These are phyloP conservation scores for Germaria angustata DNA, from an alignment of 2,888 invertebrate genomes.

Conservation along the genomic window DNA sequence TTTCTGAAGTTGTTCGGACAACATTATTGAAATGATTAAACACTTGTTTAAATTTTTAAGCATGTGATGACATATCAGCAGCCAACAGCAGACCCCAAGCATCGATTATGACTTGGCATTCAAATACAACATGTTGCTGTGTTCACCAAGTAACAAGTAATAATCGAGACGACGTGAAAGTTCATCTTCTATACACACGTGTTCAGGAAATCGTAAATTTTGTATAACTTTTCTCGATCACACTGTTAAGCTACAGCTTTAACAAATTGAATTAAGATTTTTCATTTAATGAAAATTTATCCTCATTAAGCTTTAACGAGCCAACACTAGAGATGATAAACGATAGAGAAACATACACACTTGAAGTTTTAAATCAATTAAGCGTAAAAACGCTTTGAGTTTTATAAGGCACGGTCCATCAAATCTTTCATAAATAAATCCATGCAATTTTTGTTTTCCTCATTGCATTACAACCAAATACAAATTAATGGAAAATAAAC, in stretches of 20 bases:
- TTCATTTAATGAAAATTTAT: neutral
- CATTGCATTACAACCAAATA: conserved; percentile 31
- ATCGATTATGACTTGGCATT: neutral
- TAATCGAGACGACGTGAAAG: neutral
- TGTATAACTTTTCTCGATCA: neutral
- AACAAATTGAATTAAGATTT: neutral
- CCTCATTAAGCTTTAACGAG: neutral
- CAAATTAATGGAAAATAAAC: neutral
- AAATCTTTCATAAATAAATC: neutral
- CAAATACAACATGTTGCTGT: neutral
- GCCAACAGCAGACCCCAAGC: neutral
- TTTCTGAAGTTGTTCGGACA: neutral
- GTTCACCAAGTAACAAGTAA: neutral
- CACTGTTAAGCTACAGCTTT: neutral
- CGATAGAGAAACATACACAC: neutral
- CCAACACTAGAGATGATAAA: neutral
- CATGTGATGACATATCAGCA: conserved; percentile 5
- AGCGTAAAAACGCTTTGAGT: conserved; percentile 1
- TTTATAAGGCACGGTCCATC: neutral
- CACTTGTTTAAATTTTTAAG: conserved; percentile 21
- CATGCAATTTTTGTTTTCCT: conserved; percentile 51
- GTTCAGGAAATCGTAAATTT: too few species aligned
- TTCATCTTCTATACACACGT: neutral
- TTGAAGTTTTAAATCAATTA: neutral
- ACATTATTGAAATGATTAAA: conserved; percentile 23